Conservation (phyloP, 2,797 vertebrate species). For the Chaetodon trifasciatus region DNA sequence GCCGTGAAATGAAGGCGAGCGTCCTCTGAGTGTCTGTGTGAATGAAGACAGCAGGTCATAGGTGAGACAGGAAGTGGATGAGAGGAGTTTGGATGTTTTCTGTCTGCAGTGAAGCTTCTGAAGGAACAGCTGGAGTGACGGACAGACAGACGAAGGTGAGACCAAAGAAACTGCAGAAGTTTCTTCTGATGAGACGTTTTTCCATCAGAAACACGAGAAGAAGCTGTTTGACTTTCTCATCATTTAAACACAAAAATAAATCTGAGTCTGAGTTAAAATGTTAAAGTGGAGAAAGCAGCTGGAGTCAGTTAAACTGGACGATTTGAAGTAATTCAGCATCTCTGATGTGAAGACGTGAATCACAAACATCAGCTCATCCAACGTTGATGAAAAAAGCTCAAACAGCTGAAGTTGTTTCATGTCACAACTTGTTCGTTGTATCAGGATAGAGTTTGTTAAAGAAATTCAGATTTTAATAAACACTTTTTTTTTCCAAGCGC, state of each 20-base stretch:
- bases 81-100: not conserved
- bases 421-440: not conserved
- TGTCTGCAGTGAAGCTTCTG: not conserved
- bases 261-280: not conserved
- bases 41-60: not conserved
- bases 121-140: not conserved
- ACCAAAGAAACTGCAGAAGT: not conserved
- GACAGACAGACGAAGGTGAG: not conserved
- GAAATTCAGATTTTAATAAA: slow-evolving; percentile 16
- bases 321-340: too few relatives aligned
- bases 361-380: not conserved
- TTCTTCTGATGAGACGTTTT: not conserved
- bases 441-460: not conserved
- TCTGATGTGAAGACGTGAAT: not conserved
- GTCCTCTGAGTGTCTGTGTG: not conserved
- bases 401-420: not conserved
- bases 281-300: too few relatives aligned
- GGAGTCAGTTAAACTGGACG: too few relatives aligned
- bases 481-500: not conserved
- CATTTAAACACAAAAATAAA: not conserved
- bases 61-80: not conserved
- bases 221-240: not conserved
- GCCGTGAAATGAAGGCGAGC: not conserved
- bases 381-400: not conserved
- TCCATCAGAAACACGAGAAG: not conserved